A percentile compares a stretch with the other conserved stretches of the same genome.
Evolutionary conservation across 2,888 invertebrate genomes (phyloP).

Genomic region (Lymantria dispar): DNA sequence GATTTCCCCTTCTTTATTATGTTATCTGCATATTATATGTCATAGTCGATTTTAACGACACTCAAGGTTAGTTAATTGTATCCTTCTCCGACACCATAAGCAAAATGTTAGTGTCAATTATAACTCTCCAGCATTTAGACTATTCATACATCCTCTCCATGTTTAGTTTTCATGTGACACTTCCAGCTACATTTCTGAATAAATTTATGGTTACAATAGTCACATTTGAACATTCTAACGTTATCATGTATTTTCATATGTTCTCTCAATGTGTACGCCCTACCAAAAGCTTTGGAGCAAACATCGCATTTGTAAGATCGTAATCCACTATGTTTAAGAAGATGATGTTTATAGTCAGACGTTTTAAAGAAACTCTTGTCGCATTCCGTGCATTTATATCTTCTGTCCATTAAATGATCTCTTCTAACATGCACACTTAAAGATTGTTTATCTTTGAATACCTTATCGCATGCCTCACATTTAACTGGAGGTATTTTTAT

Average conservation of each 20-base stretch:
- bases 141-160: slow-evolving; percentile 9
- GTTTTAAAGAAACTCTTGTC: slow-evolving; percentile 51
- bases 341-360: slow-evolving; percentile 38
- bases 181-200: slow-evolving; percentile 32
- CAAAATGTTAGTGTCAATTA: too few relatives aligned
- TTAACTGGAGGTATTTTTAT: slow-evolving; percentile 28
- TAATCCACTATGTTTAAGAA: slow-evolving; percentile 53
- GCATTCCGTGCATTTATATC: slow-evolving; percentile 60
- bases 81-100: too few relatives aligned
- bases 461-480: slow-evolving; percentile 49
- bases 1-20: too few relatives aligned
- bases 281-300: slow-evolving; percentile 45
- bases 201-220: slow-evolving; percentile 26
- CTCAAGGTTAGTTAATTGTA: too few relatives aligned
- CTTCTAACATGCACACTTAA: slow-evolving; percentile 43
- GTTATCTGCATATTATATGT: too few relatives aligned
- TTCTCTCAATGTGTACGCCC: slow-evolving; percentile 31
- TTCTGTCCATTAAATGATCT: slow-evolving; percentile 56
- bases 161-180: slow-evolving; percentile 20
- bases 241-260: slow-evolving; percentile 44
- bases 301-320: slow-evolving; percentile 54
- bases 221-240: slow-evolving; percentile 33
- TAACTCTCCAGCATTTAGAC: too few relatives aligned
- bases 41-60: too few relatives aligned
- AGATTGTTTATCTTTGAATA: slow-evolving; percentile 32